Evolutionary conservation across 2,113 vertebrate species (phyloP).

Genomic region (Corynorhinus townsendii): DNA sequence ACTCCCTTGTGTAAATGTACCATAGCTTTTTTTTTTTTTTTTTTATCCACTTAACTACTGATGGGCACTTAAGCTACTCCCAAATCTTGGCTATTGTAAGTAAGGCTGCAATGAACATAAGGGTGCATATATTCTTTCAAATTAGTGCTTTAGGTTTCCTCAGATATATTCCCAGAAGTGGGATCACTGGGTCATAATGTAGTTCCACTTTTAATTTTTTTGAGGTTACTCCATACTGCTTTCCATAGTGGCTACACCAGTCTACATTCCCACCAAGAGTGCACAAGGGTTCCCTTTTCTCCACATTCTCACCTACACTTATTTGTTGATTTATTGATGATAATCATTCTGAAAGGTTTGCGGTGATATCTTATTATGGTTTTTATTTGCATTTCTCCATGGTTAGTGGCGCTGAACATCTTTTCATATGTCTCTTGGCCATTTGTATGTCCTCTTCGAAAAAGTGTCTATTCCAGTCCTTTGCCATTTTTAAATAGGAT

Average conservation of each 20-base stretch:
- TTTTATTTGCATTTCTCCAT: background rate
- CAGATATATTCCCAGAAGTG: background rate
- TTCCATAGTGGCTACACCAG: background rate
- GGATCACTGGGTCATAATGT: background rate
- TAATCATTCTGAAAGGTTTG: background rate
- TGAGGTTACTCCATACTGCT: background rate
- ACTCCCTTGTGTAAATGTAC: background rate
- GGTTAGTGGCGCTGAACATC: background rate
- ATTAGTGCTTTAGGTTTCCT: background rate
- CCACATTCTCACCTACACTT: background rate
- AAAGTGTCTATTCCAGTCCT: background rate
- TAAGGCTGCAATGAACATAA: background rate
- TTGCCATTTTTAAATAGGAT: background rate
- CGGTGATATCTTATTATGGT: background rate
- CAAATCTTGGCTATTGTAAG: background rate
- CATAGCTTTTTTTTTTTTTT: background rate
- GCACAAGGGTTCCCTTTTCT: background rate
- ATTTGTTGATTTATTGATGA: background rate
- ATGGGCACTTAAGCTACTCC: background rate
- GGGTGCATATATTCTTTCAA: background rate
- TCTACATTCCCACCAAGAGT: background rate
- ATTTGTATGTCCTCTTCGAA: background rate
- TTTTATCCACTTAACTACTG: background rate
- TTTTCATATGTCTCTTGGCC: background rate
- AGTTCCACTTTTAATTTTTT: background rate